Percentiles rank a stretch among this genome's conserved stretches.
These are phyloP conservation scores for Pseudobourletiella spinata DNA, from an alignment of 1,140 invertebrate species.

Conservation along the genomic window DNA sequence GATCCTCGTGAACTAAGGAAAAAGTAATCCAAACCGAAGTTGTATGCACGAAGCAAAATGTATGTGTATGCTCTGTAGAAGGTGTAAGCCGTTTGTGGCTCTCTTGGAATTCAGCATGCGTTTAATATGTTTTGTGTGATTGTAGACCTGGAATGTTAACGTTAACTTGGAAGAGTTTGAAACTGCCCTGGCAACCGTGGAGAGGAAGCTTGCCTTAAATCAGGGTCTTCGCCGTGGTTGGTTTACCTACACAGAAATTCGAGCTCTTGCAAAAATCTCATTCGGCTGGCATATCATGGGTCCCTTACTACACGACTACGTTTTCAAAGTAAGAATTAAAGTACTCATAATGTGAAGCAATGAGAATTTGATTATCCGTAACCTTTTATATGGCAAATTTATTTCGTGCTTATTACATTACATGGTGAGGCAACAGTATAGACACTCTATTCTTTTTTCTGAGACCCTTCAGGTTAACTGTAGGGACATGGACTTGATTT, in stretches of 20 bases:
- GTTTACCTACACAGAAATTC: constrained; percentile 76
- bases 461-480: no score
- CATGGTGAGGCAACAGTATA: no score
- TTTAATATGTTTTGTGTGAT: no score
- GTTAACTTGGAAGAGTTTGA: constrained; percentile 62
- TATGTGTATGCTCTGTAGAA: no score
- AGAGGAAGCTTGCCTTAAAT: constrained; percentile 57
- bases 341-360: not conserved
- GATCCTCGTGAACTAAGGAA: no score
- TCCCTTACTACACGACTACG: constrained; percentile 18
- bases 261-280: constrained; percentile 29
- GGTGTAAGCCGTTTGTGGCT: no score
- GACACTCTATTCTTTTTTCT: no score
- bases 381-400: not conserved
- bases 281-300: constrained; percentile 19
- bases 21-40: no score
- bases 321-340: constrained; percentile 16
- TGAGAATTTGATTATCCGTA: no score
- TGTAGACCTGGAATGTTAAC: constrained; percentile 73
- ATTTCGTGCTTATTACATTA: not conserved
- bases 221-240: constrained; percentile 66
- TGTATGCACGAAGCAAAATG: no score
- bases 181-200: constrained; percentile 55
- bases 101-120: no score
- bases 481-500: no score